phyloP scores from a whole-genome alignment of 1,140 invertebrate genomes.

The Nephila pilipes region DNA sequence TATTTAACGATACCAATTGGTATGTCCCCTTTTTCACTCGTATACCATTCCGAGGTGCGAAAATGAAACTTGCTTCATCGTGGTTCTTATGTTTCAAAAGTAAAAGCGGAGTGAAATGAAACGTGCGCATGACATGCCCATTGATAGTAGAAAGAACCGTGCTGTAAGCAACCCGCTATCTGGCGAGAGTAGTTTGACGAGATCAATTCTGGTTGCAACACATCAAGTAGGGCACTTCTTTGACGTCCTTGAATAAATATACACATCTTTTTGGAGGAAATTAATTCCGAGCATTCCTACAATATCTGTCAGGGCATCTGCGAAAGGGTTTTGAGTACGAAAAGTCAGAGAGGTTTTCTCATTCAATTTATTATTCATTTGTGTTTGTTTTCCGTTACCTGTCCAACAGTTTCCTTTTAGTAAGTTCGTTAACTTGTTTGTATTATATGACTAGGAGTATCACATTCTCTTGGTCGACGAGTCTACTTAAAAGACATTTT shows the following conservation, averaged over 20 bases:
- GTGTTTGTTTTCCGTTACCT: neutral
- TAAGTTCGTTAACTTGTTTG: neutral
- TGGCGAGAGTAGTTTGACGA: neutral
- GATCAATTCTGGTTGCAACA: slow-evolving; percentile 19
- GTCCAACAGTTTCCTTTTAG: neutral
- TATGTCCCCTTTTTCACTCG: neutral
- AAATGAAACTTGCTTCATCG: slow-evolving; percentile 8
- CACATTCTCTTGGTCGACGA: neutral
- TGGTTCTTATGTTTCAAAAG: slow-evolving; percentile 22
- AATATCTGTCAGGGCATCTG: neutral
- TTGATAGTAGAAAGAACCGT: neutral
- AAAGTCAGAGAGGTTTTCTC: neutral
- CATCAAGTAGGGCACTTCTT: slow-evolving; percentile 4
- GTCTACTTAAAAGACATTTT: too few species aligned
- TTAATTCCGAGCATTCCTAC: neutral
- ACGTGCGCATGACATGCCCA: neutral
- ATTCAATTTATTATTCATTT: neutral
- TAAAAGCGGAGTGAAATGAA: neutral
- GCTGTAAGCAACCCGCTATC: neutral
- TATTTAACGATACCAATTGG: too few species aligned
- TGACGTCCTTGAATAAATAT: neutral
- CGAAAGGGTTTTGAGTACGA: slow-evolving; percentile 6
- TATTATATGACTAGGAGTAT: neutral
- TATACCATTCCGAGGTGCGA: neutral
- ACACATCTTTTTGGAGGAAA: neutral